phyloP scores from a whole-genome alignment of 1,140 invertebrate species.

The Brachionus asplanchnoidis region DNA sequence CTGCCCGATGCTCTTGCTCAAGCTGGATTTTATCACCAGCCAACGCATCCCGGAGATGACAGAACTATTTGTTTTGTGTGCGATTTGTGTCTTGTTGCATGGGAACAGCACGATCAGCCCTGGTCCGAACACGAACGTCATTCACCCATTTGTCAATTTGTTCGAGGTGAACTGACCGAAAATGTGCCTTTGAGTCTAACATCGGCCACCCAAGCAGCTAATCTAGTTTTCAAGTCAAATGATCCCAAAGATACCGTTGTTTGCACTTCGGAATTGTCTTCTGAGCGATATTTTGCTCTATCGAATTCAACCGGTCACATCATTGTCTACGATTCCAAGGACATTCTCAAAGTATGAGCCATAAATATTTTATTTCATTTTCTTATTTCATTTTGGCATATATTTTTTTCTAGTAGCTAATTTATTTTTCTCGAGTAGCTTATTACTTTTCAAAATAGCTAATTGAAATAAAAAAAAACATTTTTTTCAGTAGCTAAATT shows the following conservation, averaged over 20 bases:
- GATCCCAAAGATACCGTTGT: constrained; percentile 60
- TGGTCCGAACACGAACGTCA: constrained; percentile 88
- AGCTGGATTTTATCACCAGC: constrained; percentile 89
- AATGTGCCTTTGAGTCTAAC: constrained; percentile 77
- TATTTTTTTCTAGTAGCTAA: no score
- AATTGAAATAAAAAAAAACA: no score
- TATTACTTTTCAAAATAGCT: no score
- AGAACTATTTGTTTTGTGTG: constrained; percentile 90
- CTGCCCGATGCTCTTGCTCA: constrained; percentile 85
- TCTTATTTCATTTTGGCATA: no score
- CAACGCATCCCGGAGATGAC: constrained; percentile 78
- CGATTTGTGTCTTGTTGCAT: constrained; percentile 82
- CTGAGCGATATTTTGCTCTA: constrained; percentile 62
- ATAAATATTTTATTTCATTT: background rate
- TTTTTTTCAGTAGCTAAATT: no score
- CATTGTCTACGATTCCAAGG: constrained; percentile 67
- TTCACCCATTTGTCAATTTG: constrained; percentile 83
- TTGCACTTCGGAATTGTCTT: constrained; percentile 68
- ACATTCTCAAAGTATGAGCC: constrained; percentile 62
- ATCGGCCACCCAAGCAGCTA: constrained; percentile 48
- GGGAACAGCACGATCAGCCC: constrained; percentile 91
- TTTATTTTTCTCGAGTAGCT: no score
- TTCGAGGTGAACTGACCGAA: constrained; percentile 86
- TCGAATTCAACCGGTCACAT: constrained; percentile 62
- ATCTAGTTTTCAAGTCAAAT: constrained; percentile 53